Percentiles rank a stretch among this genome's conserved stretches.
Evolutionary conservation across 1,140 invertebrate genomes (phyloP).

Genomic region (Drosophila ogumai): DNA sequence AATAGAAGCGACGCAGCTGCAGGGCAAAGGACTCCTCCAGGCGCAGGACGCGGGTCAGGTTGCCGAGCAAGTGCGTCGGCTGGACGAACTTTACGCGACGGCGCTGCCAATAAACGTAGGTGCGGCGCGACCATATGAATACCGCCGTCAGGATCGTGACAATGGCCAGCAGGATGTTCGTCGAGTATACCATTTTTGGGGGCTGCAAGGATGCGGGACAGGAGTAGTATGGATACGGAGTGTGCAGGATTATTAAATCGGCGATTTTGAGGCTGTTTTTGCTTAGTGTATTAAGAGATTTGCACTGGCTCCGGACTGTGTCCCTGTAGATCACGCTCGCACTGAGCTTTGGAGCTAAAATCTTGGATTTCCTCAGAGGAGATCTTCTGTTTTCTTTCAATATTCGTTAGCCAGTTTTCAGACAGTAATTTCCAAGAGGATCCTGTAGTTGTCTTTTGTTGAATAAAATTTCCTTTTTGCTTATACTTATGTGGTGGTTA

Average conservation of each 20-base stretch:
- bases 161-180: constrained; percentile 73
- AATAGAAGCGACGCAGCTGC: constrained; percentile 75
- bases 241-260: constrained; percentile 2
- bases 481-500: not conserved
- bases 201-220: not conserved
- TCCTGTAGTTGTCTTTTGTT: not conserved
- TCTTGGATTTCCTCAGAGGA: not conserved
- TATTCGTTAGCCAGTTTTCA: not conserved
- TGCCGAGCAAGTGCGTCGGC: constrained; percentile 73
- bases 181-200: constrained; percentile 64
- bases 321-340: not conserved
- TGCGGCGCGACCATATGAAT: constrained; percentile 81
- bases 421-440: not conserved
- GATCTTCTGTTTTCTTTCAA: not conserved
- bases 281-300: not conserved
- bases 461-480: not conserved
- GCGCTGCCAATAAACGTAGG: constrained; percentile 82
- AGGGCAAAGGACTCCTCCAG: constrained; percentile 74
- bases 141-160: constrained; percentile 76
- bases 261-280: constrained; percentile 4
- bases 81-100: constrained; percentile 79
- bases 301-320: too few species aligned
- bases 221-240: not conserved
- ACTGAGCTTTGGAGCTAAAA: not conserved
- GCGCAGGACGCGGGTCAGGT: constrained; percentile 73